These are phyloP conservation scores for Agrotis clavis DNA, from an alignment of 2,888 invertebrate species.

Conservation along the genomic window DNA sequence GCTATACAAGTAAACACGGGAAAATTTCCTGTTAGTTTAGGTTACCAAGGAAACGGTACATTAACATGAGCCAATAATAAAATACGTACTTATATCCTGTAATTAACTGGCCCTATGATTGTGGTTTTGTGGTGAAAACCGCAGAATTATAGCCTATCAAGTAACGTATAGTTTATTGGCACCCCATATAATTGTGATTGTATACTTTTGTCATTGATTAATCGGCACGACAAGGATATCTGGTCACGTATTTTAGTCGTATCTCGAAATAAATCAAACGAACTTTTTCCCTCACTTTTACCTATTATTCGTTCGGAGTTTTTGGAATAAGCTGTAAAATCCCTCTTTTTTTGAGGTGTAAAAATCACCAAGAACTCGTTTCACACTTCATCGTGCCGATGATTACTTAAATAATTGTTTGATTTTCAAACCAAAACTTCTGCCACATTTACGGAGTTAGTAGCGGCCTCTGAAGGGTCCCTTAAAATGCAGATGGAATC, in stretches of 20 bases:
- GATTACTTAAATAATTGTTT: too few relatives aligned
- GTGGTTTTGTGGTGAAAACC: conserved; percentile 49
- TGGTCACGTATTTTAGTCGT: not conserved
- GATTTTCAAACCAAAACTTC: too few relatives aligned
- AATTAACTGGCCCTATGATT: conserved; percentile 45
- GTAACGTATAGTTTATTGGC: not conserved
- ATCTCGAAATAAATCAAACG: not conserved
- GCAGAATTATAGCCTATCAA: conserved; percentile 16
- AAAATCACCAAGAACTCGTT: too few relatives aligned
- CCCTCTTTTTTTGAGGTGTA: too few relatives aligned
- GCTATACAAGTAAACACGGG: too few relatives aligned
- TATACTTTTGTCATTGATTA: conserved; percentile 16
- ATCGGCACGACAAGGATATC: not conserved
- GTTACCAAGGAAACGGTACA: conserved; percentile 28
- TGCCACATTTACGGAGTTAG: too few relatives aligned
- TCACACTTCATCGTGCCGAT: too few relatives aligned
- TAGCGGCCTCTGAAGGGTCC: too few relatives aligned
- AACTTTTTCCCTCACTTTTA: not conserved
- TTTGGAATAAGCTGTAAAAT: not conserved
- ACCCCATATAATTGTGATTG: conserved; percentile 1
- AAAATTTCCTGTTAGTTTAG: conserved; percentile 1
- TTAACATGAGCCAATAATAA: conserved; percentile 17
- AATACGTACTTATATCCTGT: conserved; percentile 38
- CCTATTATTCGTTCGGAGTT: not conserved
- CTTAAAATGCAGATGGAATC: too few relatives aligned